Conservation (phyloP, 1,140 invertebrate species). For the Pygmarrhopalites habei region DNA sequence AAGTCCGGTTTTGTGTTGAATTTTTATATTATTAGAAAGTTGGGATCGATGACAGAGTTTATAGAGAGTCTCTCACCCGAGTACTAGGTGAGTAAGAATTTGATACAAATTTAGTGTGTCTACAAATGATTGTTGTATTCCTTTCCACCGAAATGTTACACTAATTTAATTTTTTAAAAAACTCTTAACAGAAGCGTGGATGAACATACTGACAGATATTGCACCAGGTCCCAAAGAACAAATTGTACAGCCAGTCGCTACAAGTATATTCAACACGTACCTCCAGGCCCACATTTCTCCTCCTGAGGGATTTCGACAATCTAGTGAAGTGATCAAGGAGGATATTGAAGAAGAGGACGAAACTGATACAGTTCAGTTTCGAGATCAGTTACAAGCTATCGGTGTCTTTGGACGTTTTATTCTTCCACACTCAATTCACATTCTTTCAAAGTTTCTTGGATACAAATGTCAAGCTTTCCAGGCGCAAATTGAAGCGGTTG, state of each 20-base stretch:
- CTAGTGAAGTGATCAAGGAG: constrained; percentile 42
- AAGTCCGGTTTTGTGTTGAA: background rate
- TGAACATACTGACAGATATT: constrained; percentile 54
- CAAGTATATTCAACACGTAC: constrained; percentile 62
- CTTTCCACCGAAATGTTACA: too few relatives aligned
- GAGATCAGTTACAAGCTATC: constrained; percentile 61
- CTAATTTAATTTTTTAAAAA: too few relatives aligned
- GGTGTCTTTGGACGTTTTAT: constrained; percentile 49
- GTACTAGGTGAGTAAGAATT: too few relatives aligned
- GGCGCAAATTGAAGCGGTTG: constrained; percentile 24
- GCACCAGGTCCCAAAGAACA: constrained; percentile 50
- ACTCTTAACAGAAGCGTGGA: constrained; percentile 74
- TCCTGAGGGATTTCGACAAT: constrained; percentile 65
- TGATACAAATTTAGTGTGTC: too few relatives aligned
- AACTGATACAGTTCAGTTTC: constrained; percentile 59
- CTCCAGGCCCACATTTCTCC: constrained; percentile 71
- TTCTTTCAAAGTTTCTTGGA: constrained; percentile 24
- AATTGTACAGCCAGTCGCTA: constrained; percentile 44
- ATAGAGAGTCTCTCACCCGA: constrained; percentile 70
- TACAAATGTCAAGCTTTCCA: constrained; percentile 35
- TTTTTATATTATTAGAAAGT: constrained; percentile 14
- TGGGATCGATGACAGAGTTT: constrained; percentile 56
- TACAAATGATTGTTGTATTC: too few relatives aligned
- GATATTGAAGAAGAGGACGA: constrained; percentile 61
- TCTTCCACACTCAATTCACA: constrained; percentile 38